These are phyloP conservation scores for Drosophila siamana DNA, from an alignment of 2,888 invertebrate species.

Conservation along the genomic window DNA sequence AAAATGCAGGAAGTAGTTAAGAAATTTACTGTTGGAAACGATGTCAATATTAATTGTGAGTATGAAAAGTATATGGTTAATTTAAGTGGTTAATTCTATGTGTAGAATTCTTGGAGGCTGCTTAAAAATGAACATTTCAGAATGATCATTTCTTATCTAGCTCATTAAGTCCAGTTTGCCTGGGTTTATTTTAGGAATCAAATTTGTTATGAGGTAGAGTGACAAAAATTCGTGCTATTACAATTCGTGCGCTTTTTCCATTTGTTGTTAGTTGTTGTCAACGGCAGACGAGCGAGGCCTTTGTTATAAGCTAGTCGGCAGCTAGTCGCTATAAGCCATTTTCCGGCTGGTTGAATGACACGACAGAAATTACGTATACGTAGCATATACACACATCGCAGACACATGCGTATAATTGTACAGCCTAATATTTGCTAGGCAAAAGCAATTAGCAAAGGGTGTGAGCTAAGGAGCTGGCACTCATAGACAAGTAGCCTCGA, in stretches of 20 bases:
- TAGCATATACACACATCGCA: not conserved
- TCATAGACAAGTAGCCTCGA: slow-evolving; percentile 41
- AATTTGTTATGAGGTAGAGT: not conserved
- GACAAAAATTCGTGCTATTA: not conserved
- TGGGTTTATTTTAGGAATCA: no score
- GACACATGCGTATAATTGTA: slow-evolving; percentile 29
- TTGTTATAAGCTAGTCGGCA: slow-evolving; percentile 43
- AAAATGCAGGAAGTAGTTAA: no score
- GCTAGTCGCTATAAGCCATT: slow-evolving; percentile 53
- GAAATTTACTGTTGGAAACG: no score
- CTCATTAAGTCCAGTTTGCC: no score
- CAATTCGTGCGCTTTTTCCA: not conserved
- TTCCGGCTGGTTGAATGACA: slow-evolving; percentile 69
- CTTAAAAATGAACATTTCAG: no score
- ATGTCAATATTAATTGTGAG: no score
- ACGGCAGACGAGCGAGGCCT: slow-evolving; percentile 49
- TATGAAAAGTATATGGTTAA: no score
- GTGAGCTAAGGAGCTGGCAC: not conserved
- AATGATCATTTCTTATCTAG: no score
- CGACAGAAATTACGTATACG: slow-evolving; percentile 68
- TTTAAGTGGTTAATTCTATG: no score
- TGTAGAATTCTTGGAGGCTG: no score
- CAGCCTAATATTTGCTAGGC: slow-evolving; percentile 45
- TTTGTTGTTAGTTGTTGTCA: slow-evolving; percentile 58
- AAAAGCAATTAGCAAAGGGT: slow-evolving; percentile 65